Conservation (phyloP, 64 coral and sea anemone genomes). For the Dendronephthya gigantea region DNA sequence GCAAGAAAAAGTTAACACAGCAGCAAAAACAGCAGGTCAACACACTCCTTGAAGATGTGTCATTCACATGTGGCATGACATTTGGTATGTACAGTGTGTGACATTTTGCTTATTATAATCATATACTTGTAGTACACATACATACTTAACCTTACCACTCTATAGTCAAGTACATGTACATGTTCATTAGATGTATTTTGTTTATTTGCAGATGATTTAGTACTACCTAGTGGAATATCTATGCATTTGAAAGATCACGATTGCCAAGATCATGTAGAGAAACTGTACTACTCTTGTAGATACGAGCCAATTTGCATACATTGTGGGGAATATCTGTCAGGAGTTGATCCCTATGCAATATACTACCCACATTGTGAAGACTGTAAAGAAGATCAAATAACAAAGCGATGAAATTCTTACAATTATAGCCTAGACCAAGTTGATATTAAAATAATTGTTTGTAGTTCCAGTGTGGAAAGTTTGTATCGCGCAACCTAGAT, state of each 20-base stretch:
- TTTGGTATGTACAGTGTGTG: not conserved
- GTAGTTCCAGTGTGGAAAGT: not conserved
- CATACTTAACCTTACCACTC: not conserved
- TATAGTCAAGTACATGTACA: not conserved
- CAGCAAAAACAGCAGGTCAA: not conserved
- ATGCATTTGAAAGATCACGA: not conserved
- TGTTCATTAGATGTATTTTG: not conserved
- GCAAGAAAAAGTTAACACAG: slow-evolving; percentile 9
- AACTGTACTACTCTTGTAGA: not conserved
- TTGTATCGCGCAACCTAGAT: not conserved
- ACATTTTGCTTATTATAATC: not conserved
- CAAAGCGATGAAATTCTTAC: not conserved
- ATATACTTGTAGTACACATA: not conserved
- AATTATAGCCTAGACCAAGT: not conserved
- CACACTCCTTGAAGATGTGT: not conserved
- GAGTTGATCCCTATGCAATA: not conserved
- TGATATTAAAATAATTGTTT: not conserved
- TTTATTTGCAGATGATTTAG: slow-evolving; percentile 12
- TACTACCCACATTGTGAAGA: not conserved
- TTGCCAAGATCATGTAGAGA: not conserved
- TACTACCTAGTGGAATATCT: not conserved
- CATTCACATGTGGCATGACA: not conserved
- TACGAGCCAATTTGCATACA: not conserved
- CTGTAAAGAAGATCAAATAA: not conserved
- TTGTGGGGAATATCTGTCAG: not conserved